A percentile compares a stretch with the other conserved stretches of the same genome.
Evolutionary conservation across 2,888 invertebrate species (phyloP).

Genomic region (Sceliomorpha sp.): DNA sequence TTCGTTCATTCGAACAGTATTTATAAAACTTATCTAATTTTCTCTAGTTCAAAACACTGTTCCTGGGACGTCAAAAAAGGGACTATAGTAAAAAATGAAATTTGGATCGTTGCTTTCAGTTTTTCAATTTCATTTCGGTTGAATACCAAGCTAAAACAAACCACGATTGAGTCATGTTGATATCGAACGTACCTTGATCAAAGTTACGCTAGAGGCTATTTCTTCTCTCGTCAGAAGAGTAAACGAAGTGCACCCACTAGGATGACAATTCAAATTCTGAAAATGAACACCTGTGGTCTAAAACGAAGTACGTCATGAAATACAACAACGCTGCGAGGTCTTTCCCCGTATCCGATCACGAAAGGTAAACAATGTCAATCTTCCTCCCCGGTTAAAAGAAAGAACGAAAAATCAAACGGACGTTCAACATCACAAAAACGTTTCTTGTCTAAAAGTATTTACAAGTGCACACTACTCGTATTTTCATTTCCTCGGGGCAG

Average conservation of each 20-base stretch:
- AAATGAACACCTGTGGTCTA: constrained; percentile 18
- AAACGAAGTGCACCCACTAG: constrained; percentile 15
- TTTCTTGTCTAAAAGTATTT: too few relatives aligned
- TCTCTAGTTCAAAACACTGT: too few relatives aligned
- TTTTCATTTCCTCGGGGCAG: too few relatives aligned
- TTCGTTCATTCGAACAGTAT: not conserved
- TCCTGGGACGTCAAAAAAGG: too few relatives aligned
- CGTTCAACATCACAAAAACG: too few relatives aligned
- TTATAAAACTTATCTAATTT: too few relatives aligned
- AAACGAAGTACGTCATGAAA: not conserved
- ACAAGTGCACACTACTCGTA: too few relatives aligned
- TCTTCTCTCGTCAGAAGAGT: constrained; percentile 7
- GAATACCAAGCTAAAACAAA: not conserved
- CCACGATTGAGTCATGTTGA: constrained; percentile 2
- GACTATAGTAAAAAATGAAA: too few relatives aligned
- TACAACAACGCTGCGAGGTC: not conserved
- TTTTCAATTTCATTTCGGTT: not conserved
- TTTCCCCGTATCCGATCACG: constrained; percentile 1
- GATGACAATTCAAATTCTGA: constrained; percentile 8
- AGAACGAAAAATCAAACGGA: not conserved
- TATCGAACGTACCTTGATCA: constrained; percentile 22
- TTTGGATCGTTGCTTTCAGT: too few relatives aligned
- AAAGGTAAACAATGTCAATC: constrained; percentile 29
- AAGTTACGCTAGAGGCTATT: constrained; percentile 9
- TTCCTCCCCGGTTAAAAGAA: constrained; percentile 4